Evolutionary conservation across 2,888 invertebrate species (phyloP), one percentile per base, ranked within the genome.

Genomic region (Epinotia bilunana): DNA sequence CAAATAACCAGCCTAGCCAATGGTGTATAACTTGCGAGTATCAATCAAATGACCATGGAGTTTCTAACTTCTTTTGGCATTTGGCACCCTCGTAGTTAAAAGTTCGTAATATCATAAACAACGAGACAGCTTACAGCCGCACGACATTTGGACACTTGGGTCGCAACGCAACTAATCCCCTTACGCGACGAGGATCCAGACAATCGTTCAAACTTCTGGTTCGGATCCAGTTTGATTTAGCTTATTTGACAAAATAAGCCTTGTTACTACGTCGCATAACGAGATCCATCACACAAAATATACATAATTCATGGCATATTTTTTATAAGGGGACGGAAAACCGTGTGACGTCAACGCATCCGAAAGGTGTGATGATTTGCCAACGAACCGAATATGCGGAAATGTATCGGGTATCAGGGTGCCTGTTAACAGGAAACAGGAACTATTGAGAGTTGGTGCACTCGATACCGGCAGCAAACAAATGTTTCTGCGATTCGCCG

Each of bases 401-500:
- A 70, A 58, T 23, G 64, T 53, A 58, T 62, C 28, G 49, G 28
- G 55, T 72, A 71, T 62, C 71, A 46, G 33, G 57, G 53, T 18
- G 39, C 46, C 46, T 20, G 55, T 57, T 46, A 55, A 62, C 72
- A 65, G 71, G 72, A 75, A 75, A 72, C 46, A 55, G 71, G 71
- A 74, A 67, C 67, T 43, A 72, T 75, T 33, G 60, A 65, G 70
- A 65, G 71, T 20, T 49, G 53, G 12, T 67, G 73, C 61, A 46
- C 46, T 61, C 71, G 76, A 76, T 79, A 80, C 71, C 77, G 75
- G 57, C 55, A 71, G 76, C 78, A 77, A 79, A 80, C 80, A 79
- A 76, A 79, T 81, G 78, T 80, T 79, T 69, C 73, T 20, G 28
- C 67, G 28, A 65, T 60, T n/a, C 13, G 18, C 68, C 80, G 80